Evolutionary conservation across 2,888 invertebrate genomes (phyloP), one percentile per base, ranked within the genome.

Genomic region (Xanthia togata): DNA sequence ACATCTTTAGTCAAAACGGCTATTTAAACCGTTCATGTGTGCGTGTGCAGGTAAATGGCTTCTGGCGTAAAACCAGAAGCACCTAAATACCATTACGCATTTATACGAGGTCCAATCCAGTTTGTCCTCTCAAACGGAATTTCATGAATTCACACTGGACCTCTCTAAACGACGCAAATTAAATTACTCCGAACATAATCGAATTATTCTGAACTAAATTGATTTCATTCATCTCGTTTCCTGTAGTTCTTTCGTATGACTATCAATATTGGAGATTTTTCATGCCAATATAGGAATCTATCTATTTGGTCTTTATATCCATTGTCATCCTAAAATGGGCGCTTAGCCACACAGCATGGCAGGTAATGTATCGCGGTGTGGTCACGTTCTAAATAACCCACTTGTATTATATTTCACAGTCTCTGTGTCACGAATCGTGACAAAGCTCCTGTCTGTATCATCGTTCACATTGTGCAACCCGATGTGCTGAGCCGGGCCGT

Each of bases 341-440:
- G 84, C 87, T 89, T 59, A 90, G 83, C 85, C 87, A 90, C 88
- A 89, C 81, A 87, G 86, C 89, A 87, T 90, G 89, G 87, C 89
- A 86, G 89, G 90, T 91, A 92, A 93, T 92, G 90, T 93, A 91
- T 93, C 92, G 90, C 90, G 86, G 90, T 89, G 90, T 90, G 91
- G 95, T 95, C 94, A 94, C 95, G 95, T 95, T 94, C 95, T 93
- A 92, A 94, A 95, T 95, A 95, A 91, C 92, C 92, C 89, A 91
- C 90, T 91, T 92, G 94, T 93, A 94, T 94, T 93, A 93, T 92
- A 93, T 94, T 94, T 93, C 94, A 91, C 88, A 91, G 91, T 89
- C 89, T 92, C 91, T 93, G 93, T 94, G 91, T 90, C 90, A 90
- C 91, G 90, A 90, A 90, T 93, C 93, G 93, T 93, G 93, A 92